Conservation (phyloP, 2,113 vertebrate genomes). For the Passer domesticus region DNA sequence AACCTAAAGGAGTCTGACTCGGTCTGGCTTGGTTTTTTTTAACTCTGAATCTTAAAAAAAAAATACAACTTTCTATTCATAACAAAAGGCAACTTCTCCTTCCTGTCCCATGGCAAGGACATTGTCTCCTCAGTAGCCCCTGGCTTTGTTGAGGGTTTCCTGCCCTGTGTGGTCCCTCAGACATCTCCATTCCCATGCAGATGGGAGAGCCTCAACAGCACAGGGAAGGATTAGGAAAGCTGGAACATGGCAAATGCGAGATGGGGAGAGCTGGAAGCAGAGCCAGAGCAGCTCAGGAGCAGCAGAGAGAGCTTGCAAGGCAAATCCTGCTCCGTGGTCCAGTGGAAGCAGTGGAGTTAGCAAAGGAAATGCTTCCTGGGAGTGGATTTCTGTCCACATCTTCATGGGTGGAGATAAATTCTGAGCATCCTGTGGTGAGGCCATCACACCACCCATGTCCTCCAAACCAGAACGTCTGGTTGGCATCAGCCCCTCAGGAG, state of each 20-base stretch:
- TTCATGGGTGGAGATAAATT: background rate
- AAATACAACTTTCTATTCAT: no score
- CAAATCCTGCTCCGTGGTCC: background rate
- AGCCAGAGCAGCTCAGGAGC: background rate
- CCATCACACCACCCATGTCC: background rate
- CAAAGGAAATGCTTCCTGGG: background rate
- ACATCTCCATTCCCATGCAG: background rate
- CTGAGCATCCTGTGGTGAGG: background rate
- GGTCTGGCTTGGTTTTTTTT: no score
- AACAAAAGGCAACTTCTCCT: background rate
- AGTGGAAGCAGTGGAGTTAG: background rate
- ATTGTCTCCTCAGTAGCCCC: background rate
- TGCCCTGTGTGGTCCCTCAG: background rate
- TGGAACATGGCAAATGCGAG: background rate
- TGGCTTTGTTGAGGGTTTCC: background rate
- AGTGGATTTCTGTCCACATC: background rate
- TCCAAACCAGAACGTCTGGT: background rate
- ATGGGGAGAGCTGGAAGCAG: background rate
- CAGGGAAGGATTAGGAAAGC: background rate
- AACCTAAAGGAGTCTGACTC: no score
- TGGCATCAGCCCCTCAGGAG: background rate
- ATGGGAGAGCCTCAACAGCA: background rate
- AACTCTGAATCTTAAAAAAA: no score
- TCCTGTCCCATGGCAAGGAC: background rate
- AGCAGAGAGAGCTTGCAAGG: background rate